Conservation (phyloP, 2,113 vertebrate genomes). For the Xerus inauris region DNA sequence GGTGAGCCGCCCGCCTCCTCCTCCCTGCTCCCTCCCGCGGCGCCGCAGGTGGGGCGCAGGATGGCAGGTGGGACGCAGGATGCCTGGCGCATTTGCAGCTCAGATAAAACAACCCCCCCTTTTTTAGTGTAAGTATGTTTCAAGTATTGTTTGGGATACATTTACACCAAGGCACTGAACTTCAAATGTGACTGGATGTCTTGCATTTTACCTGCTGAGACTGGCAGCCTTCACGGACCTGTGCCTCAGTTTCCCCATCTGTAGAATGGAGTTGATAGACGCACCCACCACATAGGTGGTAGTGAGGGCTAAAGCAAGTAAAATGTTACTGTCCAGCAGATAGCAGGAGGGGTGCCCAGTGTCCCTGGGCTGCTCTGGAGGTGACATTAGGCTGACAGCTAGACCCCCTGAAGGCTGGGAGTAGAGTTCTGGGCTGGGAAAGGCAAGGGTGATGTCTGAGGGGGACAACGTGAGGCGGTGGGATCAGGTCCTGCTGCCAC, state of each 20-base stretch:
- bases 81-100: too few species aligned
- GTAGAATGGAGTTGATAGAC: background rate
- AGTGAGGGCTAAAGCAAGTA: background rate
- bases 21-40: background rate
- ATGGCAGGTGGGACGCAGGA: rapidly evolving
- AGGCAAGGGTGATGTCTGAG: background rate
- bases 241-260: background rate
- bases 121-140: background rate
- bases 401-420: background rate
- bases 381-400: background rate
- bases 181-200: background rate
- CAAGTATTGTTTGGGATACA: background rate
- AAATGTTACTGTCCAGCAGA: background rate
- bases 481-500: background rate
- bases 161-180: background rate
- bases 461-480: too few species aligned
- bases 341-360: background rate
- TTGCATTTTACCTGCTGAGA: background rate
- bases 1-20: conserved; percentile 82
- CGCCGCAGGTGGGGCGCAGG: too few species aligned
- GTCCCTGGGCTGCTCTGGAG: background rate
- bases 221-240: background rate
- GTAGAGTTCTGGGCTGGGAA: background rate
- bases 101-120: background rate
- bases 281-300: background rate